Base-by-base conservation (phyloP, 2,113 vertebrate species). In the Notothenia rossii region DNA sequence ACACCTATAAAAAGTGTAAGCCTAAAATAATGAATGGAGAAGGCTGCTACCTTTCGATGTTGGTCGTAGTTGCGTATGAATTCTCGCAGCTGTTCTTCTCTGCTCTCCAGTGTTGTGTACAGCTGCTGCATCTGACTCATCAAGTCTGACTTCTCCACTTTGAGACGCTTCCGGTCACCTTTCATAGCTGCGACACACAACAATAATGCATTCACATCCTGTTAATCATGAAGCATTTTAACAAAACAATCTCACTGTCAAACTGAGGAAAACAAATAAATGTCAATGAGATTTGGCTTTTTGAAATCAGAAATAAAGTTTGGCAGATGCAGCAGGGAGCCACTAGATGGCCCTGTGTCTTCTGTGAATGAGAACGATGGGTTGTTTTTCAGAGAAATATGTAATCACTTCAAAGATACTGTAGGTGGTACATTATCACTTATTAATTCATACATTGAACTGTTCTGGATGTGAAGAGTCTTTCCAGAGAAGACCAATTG, bases 1-100 rank as follows among this genome's bases (percentile, higher is more conserved):
- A 36, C 6, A 50, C 51, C 25, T 62, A 18, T 18, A n/a, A 49
- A 12, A 8, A 65, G 4, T 4, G 7, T 33, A 14, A 36, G 29
- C 8, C 53, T 20, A 50, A 18, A 18, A 13, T 43, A 15, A 82
- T 45, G 0, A 14, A 11, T 36, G 0, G 1, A 2, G 17, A n/a
- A 8, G 20, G 9, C 14, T 1, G 12, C 63, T 91, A 98, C 98
- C 94, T 99, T 99, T 93, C 97, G 93, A 92, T 99, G 98, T 91
- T 98, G 97, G 82, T 99, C 98, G 0, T 99, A 99, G 95, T 98
- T 99, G 18, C 98, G 95, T 92, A 99, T 99, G 94, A 99, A 99
- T 90, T 98, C 98, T 0, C 98, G 95, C 51, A 99, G 96, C 92
- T 99, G 98, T 77, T 99, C 98, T 86, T 99, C 98, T 0, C 98